Evolutionary conservation across 1,140 invertebrate species (phyloP).

Genomic region (Maconellicoccus hirsutus): DNA sequence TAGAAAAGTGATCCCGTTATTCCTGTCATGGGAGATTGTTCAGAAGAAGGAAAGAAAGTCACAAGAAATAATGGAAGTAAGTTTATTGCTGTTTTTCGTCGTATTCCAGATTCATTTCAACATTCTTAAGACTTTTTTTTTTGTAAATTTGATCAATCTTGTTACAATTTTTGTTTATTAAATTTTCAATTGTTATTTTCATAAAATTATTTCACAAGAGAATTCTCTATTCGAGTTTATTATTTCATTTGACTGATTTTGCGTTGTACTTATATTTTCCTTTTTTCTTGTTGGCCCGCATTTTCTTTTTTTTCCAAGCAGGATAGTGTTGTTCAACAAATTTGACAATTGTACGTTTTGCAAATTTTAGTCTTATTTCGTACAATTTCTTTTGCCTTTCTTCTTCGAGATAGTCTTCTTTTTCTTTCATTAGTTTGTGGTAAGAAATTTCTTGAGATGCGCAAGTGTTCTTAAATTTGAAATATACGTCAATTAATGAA

Average conservation of each 20-base stretch:
- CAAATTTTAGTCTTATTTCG: slow-evolving; percentile 1
- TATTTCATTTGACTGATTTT: background rate
- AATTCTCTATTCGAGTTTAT: no score
- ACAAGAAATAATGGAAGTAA: slow-evolving; percentile 88
- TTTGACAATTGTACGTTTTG: slow-evolving; percentile 16
- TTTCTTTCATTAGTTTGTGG: slow-evolving; percentile 1
- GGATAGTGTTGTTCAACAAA: slow-evolving; percentile 11
- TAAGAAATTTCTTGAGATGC: background rate
- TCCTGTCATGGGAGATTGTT: slow-evolving; percentile 77
- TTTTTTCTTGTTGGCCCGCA: background rate
- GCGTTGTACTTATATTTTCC: slow-evolving; percentile 1
- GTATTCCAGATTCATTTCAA: slow-evolving; percentile 45
- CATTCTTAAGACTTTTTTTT: background rate
- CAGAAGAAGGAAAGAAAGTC: slow-evolving; percentile 98
- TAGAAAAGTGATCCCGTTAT: slow-evolving; percentile 73
- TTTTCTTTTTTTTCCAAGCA: background rate
- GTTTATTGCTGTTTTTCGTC: slow-evolving; percentile 78
- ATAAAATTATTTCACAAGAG: no score
- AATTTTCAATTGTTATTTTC: no score
- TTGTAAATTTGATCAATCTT: background rate
- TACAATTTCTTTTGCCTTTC: background rate
- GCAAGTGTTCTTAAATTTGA: background rate
- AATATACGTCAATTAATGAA: background rate
- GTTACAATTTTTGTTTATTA: no score
- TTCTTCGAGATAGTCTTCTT: slow-evolving; percentile 11